Conservation (phyloP, 1,140 invertebrate genomes). For the Drosophila nannoptera region DNA sequence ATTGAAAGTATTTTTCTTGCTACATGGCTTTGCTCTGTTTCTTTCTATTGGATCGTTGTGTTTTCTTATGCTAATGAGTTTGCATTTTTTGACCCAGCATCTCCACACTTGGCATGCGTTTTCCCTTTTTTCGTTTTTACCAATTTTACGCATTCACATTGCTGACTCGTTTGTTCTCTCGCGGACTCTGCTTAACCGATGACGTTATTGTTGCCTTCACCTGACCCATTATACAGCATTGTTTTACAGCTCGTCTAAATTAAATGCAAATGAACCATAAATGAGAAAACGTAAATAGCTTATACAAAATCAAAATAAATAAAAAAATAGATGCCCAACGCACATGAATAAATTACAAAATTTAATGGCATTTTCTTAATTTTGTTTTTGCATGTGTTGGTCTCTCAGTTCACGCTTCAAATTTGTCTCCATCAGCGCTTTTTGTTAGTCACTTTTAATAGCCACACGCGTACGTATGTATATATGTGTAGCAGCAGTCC, state of each 20-base stretch:
- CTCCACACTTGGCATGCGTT: constrained; percentile 36
- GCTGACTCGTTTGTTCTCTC: constrained; percentile 20
- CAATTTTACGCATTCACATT: constrained; percentile 28
- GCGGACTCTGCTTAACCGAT: constrained; percentile 31
- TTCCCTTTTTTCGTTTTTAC: constrained; percentile 4
- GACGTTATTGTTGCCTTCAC: constrained; percentile 67
- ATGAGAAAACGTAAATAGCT: constrained; percentile 42
- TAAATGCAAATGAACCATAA: constrained; percentile 57
- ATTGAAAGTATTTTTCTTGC: constrained; percentile 50
- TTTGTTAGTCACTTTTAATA: constrained; percentile 64
- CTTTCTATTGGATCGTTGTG: constrained; percentile 47
- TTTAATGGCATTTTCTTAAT: constrained; percentile 26
- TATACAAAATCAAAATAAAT: constrained; percentile 2
- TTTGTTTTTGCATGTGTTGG: not conserved
- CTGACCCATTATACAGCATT: constrained; percentile 35
- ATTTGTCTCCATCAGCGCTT: constrained; percentile 50
- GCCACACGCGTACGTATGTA: constrained; percentile 47
- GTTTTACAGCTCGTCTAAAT: constrained; percentile 18
- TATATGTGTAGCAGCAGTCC: constrained; percentile 14
- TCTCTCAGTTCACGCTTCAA: constrained; percentile 23
- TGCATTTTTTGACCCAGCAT: constrained; percentile 46
- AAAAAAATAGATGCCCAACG: constrained; percentile 17
- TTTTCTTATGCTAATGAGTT: constrained; percentile 74
- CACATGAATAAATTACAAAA: constrained; percentile 25
- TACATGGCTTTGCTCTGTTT: constrained; percentile 49